phyloP scores from a whole-genome alignment of 1,140 invertebrate species.

The Bombus polaris region DNA sequence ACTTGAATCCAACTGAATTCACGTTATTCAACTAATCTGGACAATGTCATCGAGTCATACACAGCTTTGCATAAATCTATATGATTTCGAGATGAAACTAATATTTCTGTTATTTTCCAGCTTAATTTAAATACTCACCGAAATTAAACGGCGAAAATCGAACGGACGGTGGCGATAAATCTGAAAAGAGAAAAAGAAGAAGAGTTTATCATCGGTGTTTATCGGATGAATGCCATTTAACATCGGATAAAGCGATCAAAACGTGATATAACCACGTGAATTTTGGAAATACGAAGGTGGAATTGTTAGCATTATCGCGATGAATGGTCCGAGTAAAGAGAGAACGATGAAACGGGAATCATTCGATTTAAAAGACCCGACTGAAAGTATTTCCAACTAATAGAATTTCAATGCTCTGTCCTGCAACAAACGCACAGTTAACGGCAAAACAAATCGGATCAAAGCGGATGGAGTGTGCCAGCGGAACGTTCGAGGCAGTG shows the following conservation, averaged over 20 bases:
- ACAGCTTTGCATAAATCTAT: no score
- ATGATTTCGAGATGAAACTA: neutral
- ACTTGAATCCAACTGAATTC: no score
- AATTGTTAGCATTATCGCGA: neutral
- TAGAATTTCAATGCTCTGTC: slow-evolving; percentile 1
- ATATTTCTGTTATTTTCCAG: neutral
- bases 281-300: no score
- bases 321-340: neutral
- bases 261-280: no score
- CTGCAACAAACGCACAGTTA: neutral
- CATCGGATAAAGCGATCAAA: neutral
- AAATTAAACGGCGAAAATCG: neutral
- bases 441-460: slow-evolving; percentile 10
- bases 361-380: neutral
- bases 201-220: neutral
- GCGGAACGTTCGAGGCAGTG: no score
- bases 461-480: neutral
- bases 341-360: neutral
- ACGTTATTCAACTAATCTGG: no score
- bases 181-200: slow-evolving; percentile 6
- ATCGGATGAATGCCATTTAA: neutral
- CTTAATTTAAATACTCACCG: slow-evolving; percentile 9
- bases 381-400: slow-evolving; percentile 8
- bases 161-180: neutral
- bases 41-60: no score